Percentiles rank a stretch among this genome's conserved stretches.
Conservation (phyloP, 2,113 vertebrate genomes). For the Megaleporinus macrocephalus region DNA sequence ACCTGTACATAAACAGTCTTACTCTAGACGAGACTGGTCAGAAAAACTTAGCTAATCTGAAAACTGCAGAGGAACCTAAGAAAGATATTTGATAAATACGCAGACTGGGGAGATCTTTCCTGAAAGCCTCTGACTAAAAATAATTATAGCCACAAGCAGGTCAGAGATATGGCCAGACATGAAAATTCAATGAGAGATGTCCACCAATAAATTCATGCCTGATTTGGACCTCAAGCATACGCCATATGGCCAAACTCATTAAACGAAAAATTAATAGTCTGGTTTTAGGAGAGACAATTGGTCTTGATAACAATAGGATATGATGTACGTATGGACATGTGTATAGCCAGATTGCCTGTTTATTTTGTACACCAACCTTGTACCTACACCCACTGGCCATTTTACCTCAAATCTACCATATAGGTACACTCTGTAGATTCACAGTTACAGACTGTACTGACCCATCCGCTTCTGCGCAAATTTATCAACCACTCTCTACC, state of each 20-base stretch:
- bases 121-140: slow-evolving; percentile 12
- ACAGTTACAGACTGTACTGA: too few relatives aligned
- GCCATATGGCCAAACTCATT: slow-evolving; percentile 13
- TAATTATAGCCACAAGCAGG: slow-evolving; percentile 43
- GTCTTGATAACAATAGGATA: neutral
- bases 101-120: slow-evolving; percentile 3
- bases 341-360: neutral
- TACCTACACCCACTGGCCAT: too few relatives aligned
- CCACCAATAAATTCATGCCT: slow-evolving; percentile 24
- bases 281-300: neutral
- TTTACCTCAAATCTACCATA: too few relatives aligned
- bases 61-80: neutral
- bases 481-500: too few relatives aligned
- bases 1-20: too few relatives aligned
- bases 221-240: slow-evolving; percentile 2
- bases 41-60: neutral
- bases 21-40: neutral
- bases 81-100: neutral
- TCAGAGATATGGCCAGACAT: slow-evolving; percentile 14
- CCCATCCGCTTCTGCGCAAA: too few relatives aligned
- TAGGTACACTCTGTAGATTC: too few relatives aligned
- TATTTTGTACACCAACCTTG: too few relatives aligned
- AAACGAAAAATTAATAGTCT: slow-evolving; percentile 14
- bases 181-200: slow-evolving; percentile 22
- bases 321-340: neutral